Evolutionary conservation across 2,888 invertebrate species (phyloP).

Genomic region (Masnerella sp.): DNA sequence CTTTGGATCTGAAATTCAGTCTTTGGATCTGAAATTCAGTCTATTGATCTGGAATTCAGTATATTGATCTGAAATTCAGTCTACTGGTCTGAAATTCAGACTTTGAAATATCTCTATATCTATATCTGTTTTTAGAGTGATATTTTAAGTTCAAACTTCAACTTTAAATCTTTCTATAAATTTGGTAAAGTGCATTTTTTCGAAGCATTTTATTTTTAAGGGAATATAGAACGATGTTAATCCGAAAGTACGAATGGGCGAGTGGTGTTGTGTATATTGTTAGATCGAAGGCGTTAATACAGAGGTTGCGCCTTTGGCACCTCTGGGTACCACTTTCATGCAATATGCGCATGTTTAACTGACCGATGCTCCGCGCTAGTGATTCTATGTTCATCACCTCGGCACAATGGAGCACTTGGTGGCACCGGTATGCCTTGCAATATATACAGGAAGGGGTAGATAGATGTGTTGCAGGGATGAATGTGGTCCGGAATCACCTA

Average conservation of each 20-base stretch:
- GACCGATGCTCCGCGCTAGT: constrained; percentile 62
- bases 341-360: constrained; percentile 78
- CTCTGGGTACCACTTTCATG: constrained; percentile 76
- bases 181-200: too few species aligned
- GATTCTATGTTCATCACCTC: constrained; percentile 62
- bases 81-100: too few species aligned
- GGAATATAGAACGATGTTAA: constrained; percentile 13
- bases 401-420: constrained; percentile 55
- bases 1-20: too few species aligned
- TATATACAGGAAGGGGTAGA: constrained; percentile 43
- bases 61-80: too few species aligned
- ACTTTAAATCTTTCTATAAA: too few species aligned
- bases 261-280: constrained; percentile 45
- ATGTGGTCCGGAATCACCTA: constrained; percentile 39
- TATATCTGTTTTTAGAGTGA: too few species aligned
- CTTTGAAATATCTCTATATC: too few species aligned
- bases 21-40: too few species aligned
- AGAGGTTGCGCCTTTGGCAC: constrained; percentile 75
- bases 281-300: constrained; percentile 76
- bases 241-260: constrained; percentile 13
- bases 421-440: constrained; percentile 40
- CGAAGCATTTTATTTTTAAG: constrained; percentile 2
- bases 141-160: too few species aligned
- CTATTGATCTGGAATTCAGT: too few species aligned
- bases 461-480: constrained; percentile 46